phyloP scores from a whole-genome alignment of 2,113 vertebrate genomes.

The Piliocolobus tephrosceles region DNA sequence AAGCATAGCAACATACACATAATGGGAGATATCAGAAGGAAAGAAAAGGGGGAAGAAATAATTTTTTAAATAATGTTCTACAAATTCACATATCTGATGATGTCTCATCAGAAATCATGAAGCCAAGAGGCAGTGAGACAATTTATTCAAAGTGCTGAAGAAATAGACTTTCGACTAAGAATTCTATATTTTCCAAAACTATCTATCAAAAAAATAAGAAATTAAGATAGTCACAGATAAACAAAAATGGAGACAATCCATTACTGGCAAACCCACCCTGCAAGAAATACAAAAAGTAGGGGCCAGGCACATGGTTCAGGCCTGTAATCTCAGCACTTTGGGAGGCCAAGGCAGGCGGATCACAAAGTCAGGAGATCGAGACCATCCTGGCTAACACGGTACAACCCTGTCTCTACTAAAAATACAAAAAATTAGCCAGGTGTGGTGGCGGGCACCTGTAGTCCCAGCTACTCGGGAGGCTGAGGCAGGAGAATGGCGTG shows the following conservation, averaged over 20 bases:
- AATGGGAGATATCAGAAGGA: neutral
- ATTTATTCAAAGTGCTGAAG: neutral
- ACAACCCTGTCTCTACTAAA: no score
- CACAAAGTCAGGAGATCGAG: no score
- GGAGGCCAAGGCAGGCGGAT: no score
- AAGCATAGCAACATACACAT: neutral
- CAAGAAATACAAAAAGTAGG: neutral
- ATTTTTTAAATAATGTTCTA: neutral
- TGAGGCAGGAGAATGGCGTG: no score
- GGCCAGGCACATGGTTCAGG: no score
- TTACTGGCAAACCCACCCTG: neutral
- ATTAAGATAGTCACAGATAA: neutral
- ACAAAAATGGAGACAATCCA: neutral
- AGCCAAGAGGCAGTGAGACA: neutral
- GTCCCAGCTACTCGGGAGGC: no score
- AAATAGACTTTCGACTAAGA: neutral
- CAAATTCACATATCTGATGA: neutral
- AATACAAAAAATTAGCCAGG: no score
- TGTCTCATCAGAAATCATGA: neutral
- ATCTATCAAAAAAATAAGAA: neutral
- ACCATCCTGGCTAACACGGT: no score
- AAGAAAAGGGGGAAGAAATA: neutral
- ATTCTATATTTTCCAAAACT: neutral
- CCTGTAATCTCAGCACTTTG: no score
- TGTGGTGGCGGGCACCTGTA: no score